These are phyloP conservation scores for Pherbina coryleti DNA, from an alignment of 2,888 invertebrate species.

Conservation along the genomic window DNA sequence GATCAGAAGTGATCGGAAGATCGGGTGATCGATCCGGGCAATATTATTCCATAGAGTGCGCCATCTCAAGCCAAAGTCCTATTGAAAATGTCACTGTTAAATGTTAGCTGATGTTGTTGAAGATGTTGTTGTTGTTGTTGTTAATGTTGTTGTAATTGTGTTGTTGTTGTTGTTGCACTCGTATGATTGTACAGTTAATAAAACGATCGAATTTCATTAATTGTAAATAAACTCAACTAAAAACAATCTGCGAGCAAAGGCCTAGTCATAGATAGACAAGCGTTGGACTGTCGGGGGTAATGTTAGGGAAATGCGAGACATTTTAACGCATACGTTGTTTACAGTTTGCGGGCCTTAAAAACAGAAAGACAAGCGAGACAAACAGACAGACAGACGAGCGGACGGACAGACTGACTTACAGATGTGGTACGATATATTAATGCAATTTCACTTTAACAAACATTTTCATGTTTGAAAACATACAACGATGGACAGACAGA, in stretches of 20 bases:
- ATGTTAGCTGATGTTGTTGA: slow-evolving; percentile 25
- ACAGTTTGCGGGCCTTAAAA: slow-evolving; percentile 33
- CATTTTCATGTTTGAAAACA: slow-evolving; percentile 28
- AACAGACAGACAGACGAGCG: slow-evolving; percentile 18
- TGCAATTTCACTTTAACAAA: slow-evolving; percentile 41
- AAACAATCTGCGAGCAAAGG: slow-evolving; percentile 31
- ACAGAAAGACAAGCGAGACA: slow-evolving; percentile 18
- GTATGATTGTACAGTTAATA: slow-evolving; percentile 59
- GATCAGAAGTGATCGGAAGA: background rate
- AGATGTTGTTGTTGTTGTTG: slow-evolving; percentile 12
- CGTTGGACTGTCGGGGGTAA: background rate
- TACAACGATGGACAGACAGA: slow-evolving; percentile 14
- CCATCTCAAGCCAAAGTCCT: slow-evolving; percentile 33
- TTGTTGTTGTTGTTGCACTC: slow-evolving; percentile 35
- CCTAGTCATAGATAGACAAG: background rate
- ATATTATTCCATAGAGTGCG: background rate
- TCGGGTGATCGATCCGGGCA: slow-evolving; percentile 29
- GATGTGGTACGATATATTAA: slow-evolving; percentile 36
- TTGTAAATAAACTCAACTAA: slow-evolving; percentile 57
- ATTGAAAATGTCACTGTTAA: slow-evolving; percentile 40
- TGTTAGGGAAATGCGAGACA: slow-evolving; percentile 43
- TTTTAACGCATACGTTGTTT: slow-evolving; percentile 42
- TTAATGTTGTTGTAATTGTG: slow-evolving; percentile 37
- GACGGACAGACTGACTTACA: slow-evolving; percentile 35
- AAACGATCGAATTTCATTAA: slow-evolving; percentile 65